Evolutionary conservation across 2,888 invertebrate species (phyloP).

Genomic region (Bombylius discolor): DNA sequence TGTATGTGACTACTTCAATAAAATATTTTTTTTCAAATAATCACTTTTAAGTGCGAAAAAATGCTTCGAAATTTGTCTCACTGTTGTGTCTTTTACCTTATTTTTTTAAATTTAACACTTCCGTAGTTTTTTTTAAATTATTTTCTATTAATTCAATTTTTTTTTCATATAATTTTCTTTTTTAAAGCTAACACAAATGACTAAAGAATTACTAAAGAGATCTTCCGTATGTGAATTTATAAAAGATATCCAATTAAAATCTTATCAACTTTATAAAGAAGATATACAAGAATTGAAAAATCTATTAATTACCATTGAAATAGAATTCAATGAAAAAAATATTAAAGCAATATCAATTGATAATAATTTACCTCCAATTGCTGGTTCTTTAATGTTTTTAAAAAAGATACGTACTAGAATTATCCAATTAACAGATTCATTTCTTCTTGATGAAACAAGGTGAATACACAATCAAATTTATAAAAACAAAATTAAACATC

Average conservation of each 20-base stretch:
- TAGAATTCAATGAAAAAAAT: slow-evolving; percentile 11
- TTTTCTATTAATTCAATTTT: not conserved
- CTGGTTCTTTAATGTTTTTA: slow-evolving; percentile 63
- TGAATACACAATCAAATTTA: too few species aligned
- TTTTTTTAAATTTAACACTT: too few species aligned
- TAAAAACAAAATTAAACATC: too few species aligned
- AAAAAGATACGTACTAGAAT: slow-evolving; percentile 18
- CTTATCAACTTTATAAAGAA: slow-evolving; percentile 35
- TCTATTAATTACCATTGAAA: slow-evolving; percentile 8
- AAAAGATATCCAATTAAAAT: slow-evolving; percentile 38
- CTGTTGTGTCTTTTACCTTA: not conserved
- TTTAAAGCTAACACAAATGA: slow-evolving; percentile 39
- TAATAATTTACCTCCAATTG: slow-evolving; percentile 49
- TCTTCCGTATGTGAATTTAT: slow-evolving; percentile 41
- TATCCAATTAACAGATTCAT: not conserved
- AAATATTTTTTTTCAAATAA: too few species aligned
- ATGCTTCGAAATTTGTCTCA: too few species aligned
- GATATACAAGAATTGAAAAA: slow-evolving; percentile 30
- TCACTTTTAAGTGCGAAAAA: too few species aligned
- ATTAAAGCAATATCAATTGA: slow-evolving; percentile 20
- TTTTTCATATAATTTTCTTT: not conserved
- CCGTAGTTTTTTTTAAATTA: too few species aligned
- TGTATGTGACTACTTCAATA: too few species aligned
- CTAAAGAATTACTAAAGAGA: slow-evolving; percentile 42
- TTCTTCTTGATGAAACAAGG: not conserved